Percentiles rank a stretch among this genome's conserved stretches.
These are phyloP conservation scores for Euthynnus affinis DNA, from an alignment of 2,797 vertebrate species.

Conservation along the genomic window DNA sequence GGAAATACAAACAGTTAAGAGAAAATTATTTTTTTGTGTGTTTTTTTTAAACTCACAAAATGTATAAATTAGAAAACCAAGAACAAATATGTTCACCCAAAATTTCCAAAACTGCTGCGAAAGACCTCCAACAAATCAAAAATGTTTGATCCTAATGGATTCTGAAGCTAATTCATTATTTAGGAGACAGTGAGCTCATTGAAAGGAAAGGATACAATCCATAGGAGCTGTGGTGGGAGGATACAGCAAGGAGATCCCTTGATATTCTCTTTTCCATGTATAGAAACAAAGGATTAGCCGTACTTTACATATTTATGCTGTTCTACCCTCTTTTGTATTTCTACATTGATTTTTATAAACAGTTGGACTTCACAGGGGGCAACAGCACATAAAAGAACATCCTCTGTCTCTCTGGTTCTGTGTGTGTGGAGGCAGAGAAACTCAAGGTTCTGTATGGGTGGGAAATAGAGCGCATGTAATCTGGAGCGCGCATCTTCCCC, in stretches of 20 bases:
- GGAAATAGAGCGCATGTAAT: constrained; percentile 96
- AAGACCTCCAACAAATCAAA: background rate
- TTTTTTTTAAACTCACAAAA: no score
- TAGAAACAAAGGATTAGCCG: constrained; percentile 33
- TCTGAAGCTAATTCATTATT: constrained; percentile 66
- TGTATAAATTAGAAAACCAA: background rate
- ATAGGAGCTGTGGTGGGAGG: constrained; percentile 34
- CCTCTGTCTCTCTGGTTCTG: constrained; percentile 60
- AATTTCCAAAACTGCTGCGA: background rate
- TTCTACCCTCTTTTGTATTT: constrained; percentile 39
- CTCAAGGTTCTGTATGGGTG: constrained; percentile 85
- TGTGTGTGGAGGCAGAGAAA: constrained; percentile 86
- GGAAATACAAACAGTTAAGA: background rate
- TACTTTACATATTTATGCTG: constrained; percentile 56
- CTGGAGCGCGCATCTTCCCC: constrained; percentile 88
- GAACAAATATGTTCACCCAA: background rate
- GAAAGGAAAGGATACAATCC: constrained; percentile 42
- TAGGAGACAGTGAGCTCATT: constrained; percentile 54
- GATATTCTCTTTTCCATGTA: constrained; percentile 28
- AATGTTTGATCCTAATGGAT: constrained; percentile 43
- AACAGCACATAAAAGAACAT: constrained; percentile 68
- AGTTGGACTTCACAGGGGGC: constrained; percentile 62
- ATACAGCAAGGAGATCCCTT: constrained; percentile 24
- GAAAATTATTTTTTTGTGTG: no score
- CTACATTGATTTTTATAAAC: constrained; percentile 55